These are phyloP conservation scores for Agrypnia vestita DNA, from an alignment of 1,140 invertebrate genomes.

Conservation along the genomic window DNA sequence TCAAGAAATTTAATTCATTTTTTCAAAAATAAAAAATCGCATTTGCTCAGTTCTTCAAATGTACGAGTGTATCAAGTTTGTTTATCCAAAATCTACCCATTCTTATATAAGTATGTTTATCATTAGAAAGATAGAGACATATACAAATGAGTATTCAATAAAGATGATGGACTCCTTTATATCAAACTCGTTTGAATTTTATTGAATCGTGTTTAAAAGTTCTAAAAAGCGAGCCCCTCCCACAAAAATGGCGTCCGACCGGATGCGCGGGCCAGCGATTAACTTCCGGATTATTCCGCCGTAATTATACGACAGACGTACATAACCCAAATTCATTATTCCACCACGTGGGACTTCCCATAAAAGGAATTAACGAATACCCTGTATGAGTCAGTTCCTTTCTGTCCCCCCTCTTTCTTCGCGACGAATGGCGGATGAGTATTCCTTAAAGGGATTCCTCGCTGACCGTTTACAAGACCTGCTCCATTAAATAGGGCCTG, in stretches of 20 bases:
- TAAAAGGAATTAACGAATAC: slow-evolving; percentile 18
- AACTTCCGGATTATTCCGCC: slow-evolving; percentile 49
- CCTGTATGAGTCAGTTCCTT: not conserved
- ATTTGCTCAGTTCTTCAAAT: too few species aligned
- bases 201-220: not conserved
- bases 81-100: too few species aligned
- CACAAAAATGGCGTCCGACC: slow-evolving; percentile 46
- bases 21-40: too few species aligned
- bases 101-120: too few species aligned
- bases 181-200: too few species aligned
- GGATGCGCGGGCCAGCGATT: slow-evolving; percentile 37
- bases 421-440: slow-evolving; percentile 42
- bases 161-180: too few species aligned
- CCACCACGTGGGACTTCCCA: slow-evolving; percentile 14
- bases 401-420: slow-evolving; percentile 19
- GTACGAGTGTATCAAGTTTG: too few species aligned
- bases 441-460: slow-evolving; percentile 37
- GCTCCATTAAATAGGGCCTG: slow-evolving; percentile 41
- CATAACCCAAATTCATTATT: slow-evolving; percentile 30
- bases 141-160: too few species aligned
- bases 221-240: slow-evolving; percentile 29
- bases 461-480: slow-evolving; percentile 30
- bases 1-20: too few species aligned
- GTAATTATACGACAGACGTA: slow-evolving; percentile 45
- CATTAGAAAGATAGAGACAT: too few species aligned